Evolutionary conservation across 1,140 invertebrate species (phyloP).

Genomic region (Zelostemma sp.): DNA sequence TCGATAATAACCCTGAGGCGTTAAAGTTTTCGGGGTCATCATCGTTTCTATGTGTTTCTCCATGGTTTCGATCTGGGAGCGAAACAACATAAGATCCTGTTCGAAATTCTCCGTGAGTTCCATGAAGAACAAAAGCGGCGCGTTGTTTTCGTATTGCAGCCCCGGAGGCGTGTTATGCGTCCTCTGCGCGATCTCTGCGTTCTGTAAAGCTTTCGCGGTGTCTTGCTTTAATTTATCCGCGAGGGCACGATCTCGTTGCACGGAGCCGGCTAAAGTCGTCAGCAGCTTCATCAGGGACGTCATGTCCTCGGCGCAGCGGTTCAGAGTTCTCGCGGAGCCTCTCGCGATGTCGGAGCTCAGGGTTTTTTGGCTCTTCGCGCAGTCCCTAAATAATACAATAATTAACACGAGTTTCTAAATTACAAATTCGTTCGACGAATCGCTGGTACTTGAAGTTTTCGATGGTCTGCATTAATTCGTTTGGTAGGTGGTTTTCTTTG

Average conservation of each 20-base stretch:
- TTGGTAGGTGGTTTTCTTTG: slow-evolving; percentile 81
- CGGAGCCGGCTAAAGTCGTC: slow-evolving; percentile 73
- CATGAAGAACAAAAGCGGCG: slow-evolving; percentile 81
- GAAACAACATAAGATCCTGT: slow-evolving; percentile 76
- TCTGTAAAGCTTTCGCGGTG: slow-evolving; percentile 80
- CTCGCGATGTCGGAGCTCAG: slow-evolving; percentile 86
- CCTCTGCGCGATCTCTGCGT: slow-evolving; percentile 83
- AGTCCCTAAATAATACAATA: slow-evolving; percentile 79
- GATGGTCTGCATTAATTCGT: slow-evolving; percentile 76
- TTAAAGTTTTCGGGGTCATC: slow-evolving; percentile 75
- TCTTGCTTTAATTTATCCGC: slow-evolving; percentile 82
- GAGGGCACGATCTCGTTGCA: slow-evolving; percentile 75
- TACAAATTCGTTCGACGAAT: too few relatives aligned
- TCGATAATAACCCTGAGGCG: slow-evolving; percentile 74
- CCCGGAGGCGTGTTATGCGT: slow-evolving; percentile 83
- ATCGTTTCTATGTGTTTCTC: slow-evolving; percentile 81
- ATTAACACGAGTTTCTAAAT: too few relatives aligned
- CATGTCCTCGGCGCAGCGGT: slow-evolving; percentile 76
- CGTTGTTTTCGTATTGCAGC: slow-evolving; percentile 83
- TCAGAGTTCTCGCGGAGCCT: slow-evolving; percentile 77
- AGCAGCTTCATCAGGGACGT: slow-evolving; percentile 76
- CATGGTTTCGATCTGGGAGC: slow-evolving; percentile 80
- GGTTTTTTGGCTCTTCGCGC: slow-evolving; percentile 86
- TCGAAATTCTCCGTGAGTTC: slow-evolving; percentile 81
- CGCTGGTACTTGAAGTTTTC: slow-evolving; percentile 75